Conservation (phyloP, 2,888 invertebrate species). For the Eugnorisma glareosa region DNA sequence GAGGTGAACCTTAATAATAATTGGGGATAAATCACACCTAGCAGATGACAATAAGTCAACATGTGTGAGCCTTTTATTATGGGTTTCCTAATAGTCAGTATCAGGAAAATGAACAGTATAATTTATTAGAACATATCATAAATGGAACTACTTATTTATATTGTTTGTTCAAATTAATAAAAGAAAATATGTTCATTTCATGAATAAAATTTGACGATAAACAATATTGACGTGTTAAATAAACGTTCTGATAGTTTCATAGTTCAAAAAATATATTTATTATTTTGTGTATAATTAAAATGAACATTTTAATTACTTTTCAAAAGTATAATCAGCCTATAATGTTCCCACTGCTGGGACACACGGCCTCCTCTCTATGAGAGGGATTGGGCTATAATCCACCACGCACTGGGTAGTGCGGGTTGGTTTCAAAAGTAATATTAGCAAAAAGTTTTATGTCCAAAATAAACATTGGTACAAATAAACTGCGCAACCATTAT, state of each 20-base stretch:
- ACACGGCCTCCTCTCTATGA: too few relatives aligned
- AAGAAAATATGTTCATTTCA: neutral
- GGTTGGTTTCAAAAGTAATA: too few relatives aligned
- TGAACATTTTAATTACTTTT: neutral
- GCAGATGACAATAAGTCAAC: conserved; percentile 22
- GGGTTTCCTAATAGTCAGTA: neutral
- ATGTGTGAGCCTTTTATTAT: neutral
- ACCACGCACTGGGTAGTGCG: too few relatives aligned
- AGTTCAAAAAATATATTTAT: neutral
- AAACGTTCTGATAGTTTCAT: neutral
- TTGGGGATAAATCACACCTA: conserved; percentile 21
- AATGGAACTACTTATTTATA: neutral
- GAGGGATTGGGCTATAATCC: too few relatives aligned
- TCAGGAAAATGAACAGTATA: neutral
- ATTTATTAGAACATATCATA: neutral
- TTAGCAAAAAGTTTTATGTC: neutral
- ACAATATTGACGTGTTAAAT: neutral
- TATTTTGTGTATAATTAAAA: neutral
- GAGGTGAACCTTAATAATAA: conserved; percentile 7
- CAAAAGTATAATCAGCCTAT: neutral
- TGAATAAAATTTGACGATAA: too few relatives aligned
- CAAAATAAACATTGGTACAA: neutral
- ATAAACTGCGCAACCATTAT: conserved; percentile 3
- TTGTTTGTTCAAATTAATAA: neutral
- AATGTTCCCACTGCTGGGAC: too few relatives aligned